Evolutionary conservation across 2,888 invertebrate genomes (phyloP).

Genomic region (Orthosia gracilis): DNA sequence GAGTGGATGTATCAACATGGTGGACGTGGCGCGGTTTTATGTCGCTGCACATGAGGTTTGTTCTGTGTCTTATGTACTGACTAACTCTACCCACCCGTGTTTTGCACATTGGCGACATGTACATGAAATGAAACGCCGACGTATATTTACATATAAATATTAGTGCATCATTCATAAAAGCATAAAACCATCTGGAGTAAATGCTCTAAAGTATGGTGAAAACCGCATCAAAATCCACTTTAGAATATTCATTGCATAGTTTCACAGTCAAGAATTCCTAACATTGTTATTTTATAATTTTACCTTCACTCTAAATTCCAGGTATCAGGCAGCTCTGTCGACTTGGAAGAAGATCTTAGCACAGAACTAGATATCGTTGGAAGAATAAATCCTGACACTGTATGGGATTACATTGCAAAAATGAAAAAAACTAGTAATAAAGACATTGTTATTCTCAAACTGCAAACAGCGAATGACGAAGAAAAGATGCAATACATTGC

Average conservation of each 20-base stretch:
- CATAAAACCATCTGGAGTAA: neutral
- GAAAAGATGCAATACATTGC: constrained; percentile 96
- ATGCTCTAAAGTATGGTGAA: neutral
- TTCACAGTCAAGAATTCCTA: neutral
- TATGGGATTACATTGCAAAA: constrained; percentile 98
- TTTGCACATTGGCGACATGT: neutral
- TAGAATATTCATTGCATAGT: too few species aligned
- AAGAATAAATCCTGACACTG: constrained; percentile 96
- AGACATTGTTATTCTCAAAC: constrained; percentile 95
- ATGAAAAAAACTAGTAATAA: constrained; percentile 97
- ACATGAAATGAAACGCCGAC: neutral
- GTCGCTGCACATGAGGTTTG: constrained; percentile 95
- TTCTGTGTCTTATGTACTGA: neutral
- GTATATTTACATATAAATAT: neutral
- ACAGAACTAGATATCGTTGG: constrained; percentile 97
- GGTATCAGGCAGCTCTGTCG: constrained; percentile 92
- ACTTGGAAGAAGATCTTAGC: constrained; percentile 94
- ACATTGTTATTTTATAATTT: neutral
- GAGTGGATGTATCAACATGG: constrained; percentile 97
- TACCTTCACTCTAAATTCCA: constrained; percentile 63
- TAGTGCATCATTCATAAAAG: neutral
- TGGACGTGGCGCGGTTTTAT: constrained; percentile 97
- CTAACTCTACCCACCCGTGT: neutral
- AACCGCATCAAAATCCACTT: neutral
- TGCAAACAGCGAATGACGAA: constrained; percentile 95